Evolutionary conservation across 2,113 vertebrate species (phyloP).

Genomic region (Candoia aspera): DNA sequence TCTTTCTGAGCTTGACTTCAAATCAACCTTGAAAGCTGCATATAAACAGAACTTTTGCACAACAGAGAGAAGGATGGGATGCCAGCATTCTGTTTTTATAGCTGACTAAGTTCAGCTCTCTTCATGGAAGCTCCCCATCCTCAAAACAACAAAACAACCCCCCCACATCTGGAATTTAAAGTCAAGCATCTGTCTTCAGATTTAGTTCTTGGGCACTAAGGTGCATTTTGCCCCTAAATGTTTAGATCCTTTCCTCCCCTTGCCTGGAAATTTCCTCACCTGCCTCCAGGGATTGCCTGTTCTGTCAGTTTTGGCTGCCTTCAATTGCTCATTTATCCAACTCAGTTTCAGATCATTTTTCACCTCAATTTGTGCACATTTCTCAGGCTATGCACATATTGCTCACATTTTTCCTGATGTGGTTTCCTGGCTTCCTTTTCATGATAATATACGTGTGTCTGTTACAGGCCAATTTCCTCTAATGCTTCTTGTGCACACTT

Average conservation of each 20-base stretch:
- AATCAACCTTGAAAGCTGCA: constrained; percentile 27
- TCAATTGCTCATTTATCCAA: neutral
- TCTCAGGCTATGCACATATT: neutral
- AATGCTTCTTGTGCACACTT: neutral
- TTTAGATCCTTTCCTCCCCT: neutral
- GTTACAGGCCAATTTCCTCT: neutral
- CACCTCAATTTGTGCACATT: neutral
- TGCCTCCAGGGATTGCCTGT: neutral
- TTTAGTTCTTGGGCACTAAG: neutral
- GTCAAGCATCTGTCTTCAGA: neutral
- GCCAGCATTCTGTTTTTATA: neutral
- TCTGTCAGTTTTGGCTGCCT: neutral
- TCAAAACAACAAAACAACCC: neutral
- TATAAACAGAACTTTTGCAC: constrained; percentile 26
- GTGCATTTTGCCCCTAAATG: neutral
- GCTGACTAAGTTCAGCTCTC: constrained; percentile 17
- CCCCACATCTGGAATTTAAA: neutral
- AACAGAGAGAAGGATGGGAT: constrained; percentile 12
- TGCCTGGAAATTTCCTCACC: neutral
- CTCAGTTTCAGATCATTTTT: neutral
- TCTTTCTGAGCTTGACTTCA: constrained; percentile 15
- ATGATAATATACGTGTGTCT: neutral
- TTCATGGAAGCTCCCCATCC: constrained; percentile 5
- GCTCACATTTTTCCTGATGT: neutral
- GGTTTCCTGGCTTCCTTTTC: neutral